Evolutionary conservation across 1,140 invertebrate species (phyloP), one percentile per base, ranked within the genome.

Genomic region (Drosophila nigrodunni): DNA sequence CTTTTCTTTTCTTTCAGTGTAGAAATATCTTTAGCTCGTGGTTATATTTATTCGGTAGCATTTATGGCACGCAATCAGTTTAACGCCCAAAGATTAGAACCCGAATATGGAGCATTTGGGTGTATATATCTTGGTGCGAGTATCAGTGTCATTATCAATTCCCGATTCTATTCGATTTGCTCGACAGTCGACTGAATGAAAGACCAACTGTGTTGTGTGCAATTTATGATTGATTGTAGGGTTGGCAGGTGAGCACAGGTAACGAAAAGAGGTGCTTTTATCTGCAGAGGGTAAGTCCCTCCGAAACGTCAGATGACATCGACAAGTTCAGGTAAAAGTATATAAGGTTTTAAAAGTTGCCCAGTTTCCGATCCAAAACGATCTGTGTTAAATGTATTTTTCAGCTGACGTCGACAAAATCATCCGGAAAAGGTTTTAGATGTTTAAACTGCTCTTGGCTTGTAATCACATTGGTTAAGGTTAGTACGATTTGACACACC

Each of bases 131-230:
- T 59, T 67, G 25, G 25, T 30, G 25, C 6, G 6, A 5, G 44
- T 74, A 81, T 78, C 74, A 52, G 52, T 71, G 57, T 77, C 80
- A 82, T 67, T 81, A 82, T 82, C 80, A 77, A 62, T 58, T 13
- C 39, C 18, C 10, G 37, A 46, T 49, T 34, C 46, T 10, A 37
- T 64, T n/a, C 54, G 55, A 74, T 59, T 52, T 55, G n/a, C 52
- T 21, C 39, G 37, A 35, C 52, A 3, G 34, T n/a, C 30, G 10
- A 34, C 9, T 65, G 60, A 50, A 60, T 44, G 39, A 59, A 60
- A 61, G 37, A 21, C 47, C 18, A 18, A 50, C 11, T 25, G 35
- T 52, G 61, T 69, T 80, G 55, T 80, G 49, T 77, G 70, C 75
- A 75, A 82, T 68, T 83, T 77, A 41, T 49, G 68, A 60, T 67